A percentile compares a stretch with the other conserved stretches of the same genome.
These are phyloP conservation scores for Eulemur macaco DNA, from an alignment of 2,113 vertebrate species.

Conservation along the genomic window DNA sequence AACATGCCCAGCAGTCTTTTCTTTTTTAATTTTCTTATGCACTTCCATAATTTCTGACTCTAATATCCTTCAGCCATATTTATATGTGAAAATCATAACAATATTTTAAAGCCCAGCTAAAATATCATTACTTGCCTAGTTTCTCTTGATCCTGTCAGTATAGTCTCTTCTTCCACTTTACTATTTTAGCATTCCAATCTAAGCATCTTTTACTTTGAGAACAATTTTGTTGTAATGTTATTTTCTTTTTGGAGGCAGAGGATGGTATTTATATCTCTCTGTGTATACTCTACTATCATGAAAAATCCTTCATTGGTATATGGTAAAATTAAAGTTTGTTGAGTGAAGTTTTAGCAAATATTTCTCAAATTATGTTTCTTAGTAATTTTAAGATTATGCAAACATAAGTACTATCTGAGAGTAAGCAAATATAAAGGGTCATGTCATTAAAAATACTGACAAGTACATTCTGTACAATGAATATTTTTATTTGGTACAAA, in stretches of 20 bases:
- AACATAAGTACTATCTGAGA: neutral
- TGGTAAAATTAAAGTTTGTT: neutral
- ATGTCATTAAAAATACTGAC: neutral
- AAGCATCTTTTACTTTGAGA: neutral
- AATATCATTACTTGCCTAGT: neutral
- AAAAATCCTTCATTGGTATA: neutral
- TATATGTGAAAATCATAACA: neutral
- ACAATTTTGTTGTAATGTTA: neutral
- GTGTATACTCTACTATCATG: neutral
- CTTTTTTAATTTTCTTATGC: neutral
- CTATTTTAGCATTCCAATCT: neutral
- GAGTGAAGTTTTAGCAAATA: neutral
- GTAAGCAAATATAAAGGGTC: neutral
- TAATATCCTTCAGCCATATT: neutral
- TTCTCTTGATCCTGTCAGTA: neutral
- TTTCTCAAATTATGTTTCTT: neutral
- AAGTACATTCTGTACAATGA: neutral
- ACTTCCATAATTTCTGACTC: neutral
- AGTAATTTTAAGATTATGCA: neutral
- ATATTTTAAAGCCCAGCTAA: constrained; percentile 25
- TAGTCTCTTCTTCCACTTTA: neutral
- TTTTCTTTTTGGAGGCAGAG: neutral
- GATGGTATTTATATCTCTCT: neutral
- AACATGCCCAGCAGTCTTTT: neutral
- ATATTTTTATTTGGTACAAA: neutral